These are phyloP conservation scores for Sitta europaea DNA, from an alignment of 2,113 vertebrate species.

Conservation along the genomic window DNA sequence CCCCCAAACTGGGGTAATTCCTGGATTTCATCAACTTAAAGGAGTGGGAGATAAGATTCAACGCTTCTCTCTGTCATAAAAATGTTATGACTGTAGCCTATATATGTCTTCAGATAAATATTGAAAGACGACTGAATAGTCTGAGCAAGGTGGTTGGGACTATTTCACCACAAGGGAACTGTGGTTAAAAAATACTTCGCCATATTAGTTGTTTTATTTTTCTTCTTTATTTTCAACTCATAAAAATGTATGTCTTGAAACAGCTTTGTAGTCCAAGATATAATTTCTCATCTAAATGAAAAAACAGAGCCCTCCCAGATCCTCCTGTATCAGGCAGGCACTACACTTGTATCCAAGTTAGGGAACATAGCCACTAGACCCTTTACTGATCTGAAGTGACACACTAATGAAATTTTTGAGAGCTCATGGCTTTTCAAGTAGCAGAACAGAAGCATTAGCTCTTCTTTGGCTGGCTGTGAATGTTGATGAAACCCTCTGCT, in stretches of 20 bases:
- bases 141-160: background rate
- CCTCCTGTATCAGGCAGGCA: background rate
- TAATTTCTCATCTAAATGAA: background rate
- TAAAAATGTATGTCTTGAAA: background rate
- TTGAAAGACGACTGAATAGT: background rate
- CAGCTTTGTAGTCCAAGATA: background rate
- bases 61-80: background rate
- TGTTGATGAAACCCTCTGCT: background rate
- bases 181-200: background rate
- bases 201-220: background rate
- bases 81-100: background rate
- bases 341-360: background rate
- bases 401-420: background rate
- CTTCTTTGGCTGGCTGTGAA: background rate
- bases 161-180: background rate
- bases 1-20: fast-evolving
- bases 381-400: background rate
- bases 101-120: background rate
- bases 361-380: background rate
- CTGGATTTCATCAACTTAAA: background rate
- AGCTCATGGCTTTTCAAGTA: background rate
- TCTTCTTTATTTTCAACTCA: background rate
- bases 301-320: background rate
- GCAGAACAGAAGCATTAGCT: background rate
- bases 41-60: background rate